Base-by-base conservation (phyloP, 1,140 invertebrate genomes). In the Danaus plexippus region DNA sequence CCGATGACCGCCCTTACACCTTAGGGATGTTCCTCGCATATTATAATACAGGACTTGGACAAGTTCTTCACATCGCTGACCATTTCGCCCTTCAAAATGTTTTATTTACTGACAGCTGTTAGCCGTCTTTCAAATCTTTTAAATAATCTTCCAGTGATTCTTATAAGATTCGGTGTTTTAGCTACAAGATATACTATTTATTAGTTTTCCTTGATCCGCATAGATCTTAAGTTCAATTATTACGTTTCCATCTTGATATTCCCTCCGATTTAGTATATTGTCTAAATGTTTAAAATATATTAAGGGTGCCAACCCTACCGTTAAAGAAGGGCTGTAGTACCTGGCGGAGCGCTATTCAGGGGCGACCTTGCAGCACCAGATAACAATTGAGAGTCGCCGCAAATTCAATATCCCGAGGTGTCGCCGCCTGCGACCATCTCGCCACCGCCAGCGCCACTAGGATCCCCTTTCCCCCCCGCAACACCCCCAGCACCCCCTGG, bases 351-450 rank as follows among this genome's bases (percentile, higher is more conserved):
- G 67, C 58, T 57, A 63, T 67, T 68, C 61, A 63, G 61, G 56
- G 66, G 57, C 75, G 80, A 81, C 81, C 80, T 85, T 85, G 81
- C 81, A 77, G 69, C 69, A 73, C 52, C 73, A 74, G 78, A 85
- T 83, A 83, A 85, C 80, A 85, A 85, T 81, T 80, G 77, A 75
- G 80, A 75, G 56, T 71, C 68, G 66, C 74, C 72, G 73, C 79
- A 82, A 78, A 85, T 85, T 85, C 81, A 85, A 85, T 85, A 85
- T 82, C 71, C 74, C 69, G 73, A 80, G 77, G 75, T 80, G 75
- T 78, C 75, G 64, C 63, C 64, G 52, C 58, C 66, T 52, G 52
- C 54, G 15, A 41, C 61, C 50, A 46, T 46, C 46, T 42, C 59
- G 49, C 47, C 50, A 63, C 15, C 50, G 52, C 6, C 42, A 13